Percentiles rank a stretch among this genome's conserved stretches.
phyloP scores from a whole-genome alignment of 2,797 vertebrate genomes.

The Intellagama lesueurii region DNA sequence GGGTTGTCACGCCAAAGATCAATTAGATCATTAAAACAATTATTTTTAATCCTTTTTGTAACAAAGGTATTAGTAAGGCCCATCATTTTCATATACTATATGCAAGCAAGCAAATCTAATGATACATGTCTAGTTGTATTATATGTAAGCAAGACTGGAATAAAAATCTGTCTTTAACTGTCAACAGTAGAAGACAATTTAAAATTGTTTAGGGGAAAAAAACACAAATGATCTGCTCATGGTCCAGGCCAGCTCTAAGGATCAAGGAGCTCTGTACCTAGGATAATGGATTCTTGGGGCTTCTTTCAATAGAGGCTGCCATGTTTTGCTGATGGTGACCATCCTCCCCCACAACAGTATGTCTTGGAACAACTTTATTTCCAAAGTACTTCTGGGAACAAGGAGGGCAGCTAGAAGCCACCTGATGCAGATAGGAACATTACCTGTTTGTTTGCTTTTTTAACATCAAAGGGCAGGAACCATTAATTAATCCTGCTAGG shows the following conservation, averaged over 20 bases:
- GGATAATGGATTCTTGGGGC: background rate
- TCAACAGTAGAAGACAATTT: background rate
- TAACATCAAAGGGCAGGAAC: background rate
- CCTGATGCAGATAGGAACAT: background rate
- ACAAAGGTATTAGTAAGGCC: background rate
- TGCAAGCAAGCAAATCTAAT: background rate
- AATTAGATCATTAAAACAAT: background rate
- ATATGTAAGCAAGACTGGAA: background rate
- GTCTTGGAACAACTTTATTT: too few relatives aligned
- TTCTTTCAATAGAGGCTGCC: background rate
- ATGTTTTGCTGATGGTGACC: background rate
- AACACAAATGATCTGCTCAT: too few relatives aligned
- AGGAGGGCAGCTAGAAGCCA: background rate
- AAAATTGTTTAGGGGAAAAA: too few relatives aligned
- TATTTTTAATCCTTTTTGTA: background rate
- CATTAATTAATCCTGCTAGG: too few relatives aligned
- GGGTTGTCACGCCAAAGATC: background rate
- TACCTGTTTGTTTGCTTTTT: background rate
- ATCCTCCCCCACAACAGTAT: background rate
- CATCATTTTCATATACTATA: background rate
- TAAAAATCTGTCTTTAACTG: background rate
- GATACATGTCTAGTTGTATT: background rate
- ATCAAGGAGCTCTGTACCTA: too few relatives aligned
- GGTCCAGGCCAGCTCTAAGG: too few relatives aligned
- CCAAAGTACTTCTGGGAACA: background rate